Conservation (phyloP, 2,797 vertebrate genomes). For the Bucorvus abyssinicus region DNA sequence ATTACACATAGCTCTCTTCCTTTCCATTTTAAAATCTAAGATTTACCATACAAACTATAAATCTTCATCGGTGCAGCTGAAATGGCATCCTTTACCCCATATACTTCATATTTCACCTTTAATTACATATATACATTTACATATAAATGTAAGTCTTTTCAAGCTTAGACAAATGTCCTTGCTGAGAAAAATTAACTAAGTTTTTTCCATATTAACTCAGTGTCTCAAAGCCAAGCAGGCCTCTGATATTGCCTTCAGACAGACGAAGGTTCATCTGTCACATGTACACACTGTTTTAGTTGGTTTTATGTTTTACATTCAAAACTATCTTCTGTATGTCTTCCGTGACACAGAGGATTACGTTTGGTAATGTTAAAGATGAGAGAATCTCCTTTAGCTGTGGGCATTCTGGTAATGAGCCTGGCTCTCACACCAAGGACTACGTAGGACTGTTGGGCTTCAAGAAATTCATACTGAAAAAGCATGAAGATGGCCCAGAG, state of each 20-base stretch:
- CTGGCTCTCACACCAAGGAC: neutral
- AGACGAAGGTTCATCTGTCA: neutral
- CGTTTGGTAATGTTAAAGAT: neutral
- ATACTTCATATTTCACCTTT: neutral
- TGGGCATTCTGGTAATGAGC: neutral
- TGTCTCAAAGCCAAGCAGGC: neutral
- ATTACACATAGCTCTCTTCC: neutral
- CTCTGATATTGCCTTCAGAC: neutral
- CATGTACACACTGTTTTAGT: neutral
- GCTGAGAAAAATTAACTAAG: neutral
- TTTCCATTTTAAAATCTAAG: neutral
- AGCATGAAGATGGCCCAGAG: neutral
- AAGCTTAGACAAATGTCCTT: neutral
- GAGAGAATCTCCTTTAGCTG: neutral
- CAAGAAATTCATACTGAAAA: neutral
- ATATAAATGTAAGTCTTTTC: neutral
- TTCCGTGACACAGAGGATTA: neutral
- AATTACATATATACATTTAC: neutral
- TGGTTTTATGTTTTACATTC: neutral
- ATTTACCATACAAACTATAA: neutral
- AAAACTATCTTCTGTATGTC: neutral
- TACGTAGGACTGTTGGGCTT: neutral
- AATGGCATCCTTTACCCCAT: neutral
- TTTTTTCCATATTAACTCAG: neutral
- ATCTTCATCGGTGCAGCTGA: neutral